Evolutionary conservation across 2,113 vertebrate genomes (phyloP).

Genomic region (Daphoenositta chrysoptera): DNA sequence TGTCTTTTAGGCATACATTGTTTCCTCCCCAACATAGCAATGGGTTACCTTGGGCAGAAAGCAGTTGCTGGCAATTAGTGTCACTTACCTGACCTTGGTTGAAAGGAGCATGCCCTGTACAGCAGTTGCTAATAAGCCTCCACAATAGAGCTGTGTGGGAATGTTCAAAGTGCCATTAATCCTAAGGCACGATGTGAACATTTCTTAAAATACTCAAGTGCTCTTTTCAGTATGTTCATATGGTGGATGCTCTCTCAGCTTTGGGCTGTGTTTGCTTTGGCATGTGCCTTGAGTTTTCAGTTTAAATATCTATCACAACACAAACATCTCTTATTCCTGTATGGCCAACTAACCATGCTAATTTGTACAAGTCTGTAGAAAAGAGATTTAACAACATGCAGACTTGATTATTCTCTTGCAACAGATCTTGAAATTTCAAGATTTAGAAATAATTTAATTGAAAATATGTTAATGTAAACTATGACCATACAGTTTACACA

Average conservation of each 20-base stretch:
- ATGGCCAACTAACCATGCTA: not conserved
- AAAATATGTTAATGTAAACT: not conserved
- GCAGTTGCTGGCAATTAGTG: not conserved
- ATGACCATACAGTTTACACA: not conserved
- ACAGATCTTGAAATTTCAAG: not conserved
- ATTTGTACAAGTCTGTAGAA: not conserved
- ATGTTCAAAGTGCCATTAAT: not conserved
- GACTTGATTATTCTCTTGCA: not conserved
- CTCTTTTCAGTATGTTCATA: not conserved
- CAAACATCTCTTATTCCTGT: not conserved
- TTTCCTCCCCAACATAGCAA: not conserved
- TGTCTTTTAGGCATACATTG: not conserved
- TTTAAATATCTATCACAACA: not conserved
- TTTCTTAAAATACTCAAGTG: not conserved
- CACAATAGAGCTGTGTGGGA: not conserved
- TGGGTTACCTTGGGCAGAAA: not conserved
- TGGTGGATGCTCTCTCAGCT: not conserved
- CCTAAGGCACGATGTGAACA: not conserved
- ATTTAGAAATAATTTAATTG: not conserved
- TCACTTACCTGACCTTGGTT: not conserved
- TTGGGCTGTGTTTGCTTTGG: not conserved
- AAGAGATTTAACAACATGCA: not conserved
- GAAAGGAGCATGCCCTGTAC: not conserved
- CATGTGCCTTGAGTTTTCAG: not conserved
- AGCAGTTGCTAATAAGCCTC: not conserved